Conservation (phyloP, 2,797 vertebrate genomes). For the Anas georgica region DNA sequence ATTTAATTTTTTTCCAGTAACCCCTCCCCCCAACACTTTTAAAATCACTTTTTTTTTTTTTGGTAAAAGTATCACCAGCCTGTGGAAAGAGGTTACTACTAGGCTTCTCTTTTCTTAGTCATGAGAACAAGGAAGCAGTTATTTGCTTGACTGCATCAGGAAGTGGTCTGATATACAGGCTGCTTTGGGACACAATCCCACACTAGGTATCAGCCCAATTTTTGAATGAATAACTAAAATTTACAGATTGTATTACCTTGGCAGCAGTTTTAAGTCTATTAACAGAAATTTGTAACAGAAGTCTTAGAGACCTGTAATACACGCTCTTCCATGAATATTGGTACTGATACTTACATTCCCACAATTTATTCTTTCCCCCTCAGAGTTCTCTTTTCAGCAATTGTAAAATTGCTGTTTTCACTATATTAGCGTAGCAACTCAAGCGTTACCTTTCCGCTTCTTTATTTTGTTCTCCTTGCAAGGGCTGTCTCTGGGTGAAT, state of each 20-base stretch:
- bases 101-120: background rate
- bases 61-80: rapidly evolving
- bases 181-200: background rate
- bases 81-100: background rate
- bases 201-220: background rate
- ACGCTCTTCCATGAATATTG: background rate
- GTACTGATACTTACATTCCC: background rate
- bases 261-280: background rate
- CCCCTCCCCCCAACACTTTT: background rate
- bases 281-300: background rate
- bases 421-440: background rate
- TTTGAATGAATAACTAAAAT: background rate
- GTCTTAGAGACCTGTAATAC: background rate
- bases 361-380: background rate
- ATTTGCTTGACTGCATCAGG: background rate
- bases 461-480: constrained; percentile 89
- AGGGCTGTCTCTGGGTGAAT: constrained; percentile 85
- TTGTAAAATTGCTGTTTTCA: background rate
- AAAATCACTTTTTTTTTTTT: background rate
- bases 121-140: background rate
- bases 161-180: background rate
- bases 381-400: background rate
- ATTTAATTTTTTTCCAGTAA: background rate
- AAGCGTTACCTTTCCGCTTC: constrained; percentile 90
- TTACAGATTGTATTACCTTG: background rate